A percentile compares a stretch with the other conserved stretches of the same genome.
Conservation (phyloP, 2,113 vertebrate genomes). For the Myiopsitta monachus region DNA sequence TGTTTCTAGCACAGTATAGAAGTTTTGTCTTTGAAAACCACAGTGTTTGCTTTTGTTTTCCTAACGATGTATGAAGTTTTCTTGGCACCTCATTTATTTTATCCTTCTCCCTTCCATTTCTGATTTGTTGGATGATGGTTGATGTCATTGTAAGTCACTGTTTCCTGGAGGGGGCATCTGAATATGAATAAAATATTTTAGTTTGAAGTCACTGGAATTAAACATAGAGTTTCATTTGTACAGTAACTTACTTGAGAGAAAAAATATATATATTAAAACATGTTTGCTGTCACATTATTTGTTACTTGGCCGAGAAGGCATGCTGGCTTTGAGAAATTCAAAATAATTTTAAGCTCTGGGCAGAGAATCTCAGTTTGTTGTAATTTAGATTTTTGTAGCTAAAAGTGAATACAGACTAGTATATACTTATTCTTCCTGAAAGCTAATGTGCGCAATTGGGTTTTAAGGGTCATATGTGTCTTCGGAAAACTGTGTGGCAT, state of each 20-base stretch:
- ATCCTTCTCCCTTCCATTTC: neutral
- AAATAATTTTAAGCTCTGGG: neutral
- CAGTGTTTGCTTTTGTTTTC: conserved; percentile 17
- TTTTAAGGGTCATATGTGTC: neutral
- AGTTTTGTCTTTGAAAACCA: neutral
- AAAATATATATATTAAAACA: neutral
- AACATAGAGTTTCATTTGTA: neutral
- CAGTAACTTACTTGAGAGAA: neutral
- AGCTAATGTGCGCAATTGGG: neutral
- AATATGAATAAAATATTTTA: neutral
- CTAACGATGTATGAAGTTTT: neutral
- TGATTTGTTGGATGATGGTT: neutral
- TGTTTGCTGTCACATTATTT: neutral
- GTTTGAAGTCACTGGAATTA: neutral
- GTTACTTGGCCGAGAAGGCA: neutral
- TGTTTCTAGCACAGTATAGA: neutral
- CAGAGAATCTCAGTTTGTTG: neutral
- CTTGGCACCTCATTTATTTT: conserved; percentile 4
- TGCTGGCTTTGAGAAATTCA: neutral
- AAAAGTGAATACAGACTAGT: neutral
- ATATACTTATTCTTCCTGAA: neutral
- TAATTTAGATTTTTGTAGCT: neutral
- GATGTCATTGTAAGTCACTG: neutral
- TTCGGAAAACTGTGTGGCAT: neutral
- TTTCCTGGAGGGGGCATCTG: neutral